phyloP scores from a whole-genome alignment of 1,140 invertebrate genomes.

The Thalassaphorura encarpata region DNA sequence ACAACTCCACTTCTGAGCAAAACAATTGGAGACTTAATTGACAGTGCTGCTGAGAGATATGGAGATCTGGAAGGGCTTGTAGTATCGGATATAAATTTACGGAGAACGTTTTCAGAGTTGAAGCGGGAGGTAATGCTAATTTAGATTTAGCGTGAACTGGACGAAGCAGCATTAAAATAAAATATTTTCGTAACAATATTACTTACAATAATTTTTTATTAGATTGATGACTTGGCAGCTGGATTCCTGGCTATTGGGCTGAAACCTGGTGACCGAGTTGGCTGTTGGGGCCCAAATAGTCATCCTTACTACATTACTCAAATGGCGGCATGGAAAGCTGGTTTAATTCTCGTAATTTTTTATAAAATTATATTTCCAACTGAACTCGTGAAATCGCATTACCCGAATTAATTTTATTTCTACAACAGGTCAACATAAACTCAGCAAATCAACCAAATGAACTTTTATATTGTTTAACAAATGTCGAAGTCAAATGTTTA shows the following conservation, averaged over 20 bases:
- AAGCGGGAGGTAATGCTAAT: constrained; percentile 44
- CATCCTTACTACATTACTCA: constrained; percentile 69
- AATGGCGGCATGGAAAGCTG: constrained; percentile 67
- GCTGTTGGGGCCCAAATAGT: constrained; percentile 78
- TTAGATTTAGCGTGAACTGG: neutral
- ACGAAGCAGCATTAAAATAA: neutral
- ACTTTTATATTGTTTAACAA: constrained; percentile 65
- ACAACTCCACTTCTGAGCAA: constrained; percentile 44
- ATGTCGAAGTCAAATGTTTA: constrained; percentile 63
- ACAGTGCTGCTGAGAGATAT: constrained; percentile 44
- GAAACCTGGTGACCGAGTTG: constrained; percentile 67
- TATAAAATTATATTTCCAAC: too few relatives aligned
- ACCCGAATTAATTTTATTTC: too few relatives aligned
- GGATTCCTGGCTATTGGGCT: constrained; percentile 67
- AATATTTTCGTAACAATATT: neutral
- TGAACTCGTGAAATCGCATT: too few relatives aligned
- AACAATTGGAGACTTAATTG: constrained; percentile 53
- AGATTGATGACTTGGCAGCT: constrained; percentile 68
- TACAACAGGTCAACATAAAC: constrained; percentile 68
- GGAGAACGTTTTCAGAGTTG: constrained; percentile 53
- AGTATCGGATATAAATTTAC: constrained; percentile 46
- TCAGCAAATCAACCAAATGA: constrained; percentile 67
- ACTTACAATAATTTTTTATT: constrained; percentile 7
- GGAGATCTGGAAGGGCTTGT: constrained; percentile 49
- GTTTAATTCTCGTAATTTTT: constrained; percentile 61